These are phyloP conservation scores for Magallana angulata DNA, from an alignment of 1,140 invertebrate genomes.

Conservation along the genomic window DNA sequence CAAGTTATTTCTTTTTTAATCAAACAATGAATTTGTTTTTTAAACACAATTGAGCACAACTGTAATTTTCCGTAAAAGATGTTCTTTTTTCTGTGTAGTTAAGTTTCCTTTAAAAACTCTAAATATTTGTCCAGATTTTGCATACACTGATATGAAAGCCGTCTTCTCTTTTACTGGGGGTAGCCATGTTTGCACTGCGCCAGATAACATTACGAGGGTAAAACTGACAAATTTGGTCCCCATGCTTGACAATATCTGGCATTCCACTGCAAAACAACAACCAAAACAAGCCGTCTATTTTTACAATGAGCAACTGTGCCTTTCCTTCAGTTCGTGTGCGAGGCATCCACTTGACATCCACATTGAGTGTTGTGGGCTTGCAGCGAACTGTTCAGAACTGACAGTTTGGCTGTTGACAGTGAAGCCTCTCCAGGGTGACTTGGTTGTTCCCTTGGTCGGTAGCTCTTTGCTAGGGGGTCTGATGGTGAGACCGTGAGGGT, in stretches of 20 bases:
- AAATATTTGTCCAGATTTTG: conserved; percentile 28
- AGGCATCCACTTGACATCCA: conserved; percentile 7
- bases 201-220: conserved; percentile 17
- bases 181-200: not conserved
- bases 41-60: conserved; percentile 12
- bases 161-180: not conserved
- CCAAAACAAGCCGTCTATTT: conserved; percentile 16
- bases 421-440: conserved; percentile 8
- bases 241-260: conserved; percentile 15
- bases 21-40: conserved; percentile 15
- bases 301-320: conserved; percentile 26
- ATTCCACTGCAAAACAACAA: conserved; percentile 26
- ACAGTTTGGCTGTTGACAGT: conserved; percentile 33
- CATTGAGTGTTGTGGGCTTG: conserved; percentile 22
- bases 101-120: conserved; percentile 14
- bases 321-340: conserved; percentile 20
- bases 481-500: not conserved
- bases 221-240: conserved; percentile 29
- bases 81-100: conserved; percentile 13
- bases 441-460: not conserved
- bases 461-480: conserved; percentile 19
- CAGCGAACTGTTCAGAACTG: conserved; percentile 23
- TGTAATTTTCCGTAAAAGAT: not conserved
- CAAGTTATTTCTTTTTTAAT: conserved; percentile 9
- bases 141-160: not conserved